Percentiles rank a stretch among this genome's conserved stretches.
These are phyloP conservation scores for Phrynocephalus forsythii DNA, from an alignment of 2,797 vertebrate genomes.

Conservation along the genomic window DNA sequence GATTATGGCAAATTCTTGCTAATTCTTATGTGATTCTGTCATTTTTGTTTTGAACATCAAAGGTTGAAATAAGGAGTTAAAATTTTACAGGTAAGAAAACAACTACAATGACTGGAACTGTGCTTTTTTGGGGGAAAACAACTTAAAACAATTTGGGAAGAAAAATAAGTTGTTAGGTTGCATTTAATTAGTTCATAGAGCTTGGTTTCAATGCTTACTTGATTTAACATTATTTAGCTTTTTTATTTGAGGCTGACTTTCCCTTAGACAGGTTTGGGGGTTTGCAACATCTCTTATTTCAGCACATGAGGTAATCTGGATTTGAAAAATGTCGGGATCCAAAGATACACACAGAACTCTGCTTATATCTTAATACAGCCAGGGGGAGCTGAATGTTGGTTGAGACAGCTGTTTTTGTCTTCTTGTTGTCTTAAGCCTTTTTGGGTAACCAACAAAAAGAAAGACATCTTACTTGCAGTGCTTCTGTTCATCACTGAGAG, in stretches of 20 bases:
- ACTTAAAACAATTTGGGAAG: not conserved
- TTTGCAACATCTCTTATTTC: not conserved
- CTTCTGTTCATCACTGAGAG: not conserved
- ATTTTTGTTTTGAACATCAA: not conserved
- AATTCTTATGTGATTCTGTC: not conserved
- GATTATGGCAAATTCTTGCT: not conserved
- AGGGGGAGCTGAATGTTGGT: not conserved
- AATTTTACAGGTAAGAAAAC: conserved; percentile 10
- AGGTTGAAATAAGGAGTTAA: not conserved
- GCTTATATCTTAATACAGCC: not conserved
- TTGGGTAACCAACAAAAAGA: not conserved
- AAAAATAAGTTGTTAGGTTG: not conserved
- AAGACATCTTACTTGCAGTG: not conserved
- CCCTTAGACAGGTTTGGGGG: not conserved
- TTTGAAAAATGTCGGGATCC: not conserved
- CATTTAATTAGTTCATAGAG: not conserved
- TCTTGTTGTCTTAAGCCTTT: not conserved
- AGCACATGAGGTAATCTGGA: too few relatives aligned
- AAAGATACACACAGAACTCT: not conserved
- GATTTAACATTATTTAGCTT: not conserved
- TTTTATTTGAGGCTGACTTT: not conserved
- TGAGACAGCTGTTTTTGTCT: not conserved
- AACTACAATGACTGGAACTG: not conserved
- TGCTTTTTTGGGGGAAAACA: not conserved
- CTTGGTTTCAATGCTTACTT: not conserved